Evolutionary conservation across 2,888 invertebrate genomes (phyloP).

Genomic region (Alloplasta piceator): DNA sequence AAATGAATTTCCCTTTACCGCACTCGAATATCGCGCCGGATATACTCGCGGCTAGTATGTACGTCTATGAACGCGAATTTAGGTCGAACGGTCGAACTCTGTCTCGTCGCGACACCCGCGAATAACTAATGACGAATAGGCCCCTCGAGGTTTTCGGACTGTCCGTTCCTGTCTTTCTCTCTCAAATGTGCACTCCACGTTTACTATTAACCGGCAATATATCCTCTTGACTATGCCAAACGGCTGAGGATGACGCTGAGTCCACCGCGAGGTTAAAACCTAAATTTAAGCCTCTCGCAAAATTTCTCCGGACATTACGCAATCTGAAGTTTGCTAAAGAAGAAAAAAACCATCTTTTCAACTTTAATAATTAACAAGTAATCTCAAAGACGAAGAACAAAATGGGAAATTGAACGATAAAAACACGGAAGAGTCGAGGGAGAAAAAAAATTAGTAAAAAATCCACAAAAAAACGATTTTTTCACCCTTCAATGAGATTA

Average conservation of each 20-base stretch:
- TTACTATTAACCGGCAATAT: constrained; percentile 28
- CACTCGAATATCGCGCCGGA: neutral
- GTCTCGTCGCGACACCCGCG: constrained; percentile 65
- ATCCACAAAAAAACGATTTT: too few relatives aligned
- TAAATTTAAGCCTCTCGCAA: constrained; percentile 76
- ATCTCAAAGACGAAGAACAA: too few relatives aligned
- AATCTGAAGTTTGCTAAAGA: constrained; percentile 62
- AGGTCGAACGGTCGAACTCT: constrained; percentile 64
- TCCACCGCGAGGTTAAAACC: constrained; percentile 65
- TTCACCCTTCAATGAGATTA: too few relatives aligned
- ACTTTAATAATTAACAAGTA: too few relatives aligned
- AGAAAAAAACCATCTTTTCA: neutral
- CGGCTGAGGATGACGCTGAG: constrained; percentile 42
- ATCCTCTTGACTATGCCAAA: neutral
- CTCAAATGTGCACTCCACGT: neutral
- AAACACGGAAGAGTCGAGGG: too few relatives aligned
- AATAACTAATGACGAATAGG: constrained; percentile 68
- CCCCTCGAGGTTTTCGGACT: constrained; percentile 44
- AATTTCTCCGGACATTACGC: constrained; percentile 79
- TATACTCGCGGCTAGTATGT: neutral
- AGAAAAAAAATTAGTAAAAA: too few relatives aligned
- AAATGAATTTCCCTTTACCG: constrained; percentile 37
- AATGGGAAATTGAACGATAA: too few relatives aligned
- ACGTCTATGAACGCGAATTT: constrained; percentile 40
- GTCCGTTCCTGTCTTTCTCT: constrained; percentile 42